Percentiles rank a stretch among this genome's conserved stretches.
Conservation (phyloP, 1,140 invertebrate genomes). For the Asbolus verrucosus region DNA sequence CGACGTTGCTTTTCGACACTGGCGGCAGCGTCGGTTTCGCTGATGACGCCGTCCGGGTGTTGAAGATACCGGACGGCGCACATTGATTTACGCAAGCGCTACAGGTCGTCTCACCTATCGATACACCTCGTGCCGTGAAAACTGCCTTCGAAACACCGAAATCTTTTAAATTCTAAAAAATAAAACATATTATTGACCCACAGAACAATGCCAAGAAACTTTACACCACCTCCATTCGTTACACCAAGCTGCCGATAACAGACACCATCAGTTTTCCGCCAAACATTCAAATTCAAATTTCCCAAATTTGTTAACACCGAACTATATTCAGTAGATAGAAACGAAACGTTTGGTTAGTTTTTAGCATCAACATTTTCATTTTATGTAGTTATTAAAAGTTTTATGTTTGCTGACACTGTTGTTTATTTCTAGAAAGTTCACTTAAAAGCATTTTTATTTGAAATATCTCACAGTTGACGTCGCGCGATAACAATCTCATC, state of each 20-base stretch:
- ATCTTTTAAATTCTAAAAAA: constrained; percentile 12
- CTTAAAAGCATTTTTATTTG: too few species aligned
- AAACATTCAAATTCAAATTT: neutral
- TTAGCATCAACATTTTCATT: neutral
- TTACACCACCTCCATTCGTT: too few species aligned
- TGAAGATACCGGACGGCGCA: constrained; percentile 43
- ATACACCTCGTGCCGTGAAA: constrained; percentile 39
- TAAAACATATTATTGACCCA: neutral
- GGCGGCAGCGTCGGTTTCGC: constrained; percentile 40
- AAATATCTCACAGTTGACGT: too few species aligned
- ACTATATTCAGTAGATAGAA: neutral
- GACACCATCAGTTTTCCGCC: too few species aligned
- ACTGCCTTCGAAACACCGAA: constrained; percentile 7
- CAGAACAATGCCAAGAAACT: neutral
- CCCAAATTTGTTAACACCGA: neutral
- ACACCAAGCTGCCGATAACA: too few species aligned
- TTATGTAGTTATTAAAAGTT: neutral
- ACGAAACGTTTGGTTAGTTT: neutral
- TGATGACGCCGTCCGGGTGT: constrained; percentile 41
- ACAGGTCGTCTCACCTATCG: constrained; percentile 44
- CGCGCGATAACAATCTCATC: too few species aligned
- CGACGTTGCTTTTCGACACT: constrained; percentile 37
- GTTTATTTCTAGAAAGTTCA: neutral
- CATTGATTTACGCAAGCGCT: constrained; percentile 47
- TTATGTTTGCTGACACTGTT: neutral